phyloP scores from a whole-genome alignment of 2,888 invertebrate species.

The Netelia fuscicornis region DNA sequence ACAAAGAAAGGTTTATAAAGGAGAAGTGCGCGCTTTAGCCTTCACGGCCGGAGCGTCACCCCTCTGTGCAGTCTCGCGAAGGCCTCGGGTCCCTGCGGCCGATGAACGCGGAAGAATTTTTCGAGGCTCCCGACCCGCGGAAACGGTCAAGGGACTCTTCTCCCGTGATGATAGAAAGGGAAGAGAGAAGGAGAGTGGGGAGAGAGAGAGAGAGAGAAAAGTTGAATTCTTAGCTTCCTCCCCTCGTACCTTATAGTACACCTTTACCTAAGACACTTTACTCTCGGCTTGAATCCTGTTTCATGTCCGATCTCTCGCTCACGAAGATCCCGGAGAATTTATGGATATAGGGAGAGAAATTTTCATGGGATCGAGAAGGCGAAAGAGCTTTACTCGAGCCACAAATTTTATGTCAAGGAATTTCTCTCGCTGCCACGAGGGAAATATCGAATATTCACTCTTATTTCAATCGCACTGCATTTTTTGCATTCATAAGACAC shows the following conservation, averaged over 20 bases:
- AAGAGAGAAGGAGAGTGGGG: slow-evolving; percentile 7
- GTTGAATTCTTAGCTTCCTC: slow-evolving; percentile 59
- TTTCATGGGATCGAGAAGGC: slow-evolving; percentile 12
- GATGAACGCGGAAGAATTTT: slow-evolving; percentile 81
- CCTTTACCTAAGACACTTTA: slow-evolving; percentile 58
- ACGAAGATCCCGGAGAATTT: slow-evolving; percentile 34
- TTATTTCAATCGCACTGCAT: neutral
- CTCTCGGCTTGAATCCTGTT: slow-evolving; percentile 55
- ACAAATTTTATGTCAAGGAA: neutral
- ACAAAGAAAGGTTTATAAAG: slow-evolving; percentile 3
- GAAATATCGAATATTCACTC: neutral
- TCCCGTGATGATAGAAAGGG: slow-evolving; percentile 50
- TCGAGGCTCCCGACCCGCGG: slow-evolving; percentile 69
- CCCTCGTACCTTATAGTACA: slow-evolving; percentile 50
- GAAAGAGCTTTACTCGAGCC: neutral
- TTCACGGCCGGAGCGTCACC: slow-evolving; percentile 18
- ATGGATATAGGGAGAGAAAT: slow-evolving; percentile 4
- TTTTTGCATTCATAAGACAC: too few relatives aligned
- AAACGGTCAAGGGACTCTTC: slow-evolving; percentile 68
- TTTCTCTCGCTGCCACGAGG: neutral
- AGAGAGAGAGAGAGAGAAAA: slow-evolving; percentile 11
- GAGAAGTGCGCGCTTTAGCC: slow-evolving; percentile 11
- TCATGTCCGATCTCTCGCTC: slow-evolving; percentile 33
- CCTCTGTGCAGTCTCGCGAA: slow-evolving; percentile 13
- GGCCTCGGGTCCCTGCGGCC: slow-evolving; percentile 72